phyloP scores from a whole-genome alignment of 2,888 invertebrate genomes.

The Tineola bisselliella region DNA sequence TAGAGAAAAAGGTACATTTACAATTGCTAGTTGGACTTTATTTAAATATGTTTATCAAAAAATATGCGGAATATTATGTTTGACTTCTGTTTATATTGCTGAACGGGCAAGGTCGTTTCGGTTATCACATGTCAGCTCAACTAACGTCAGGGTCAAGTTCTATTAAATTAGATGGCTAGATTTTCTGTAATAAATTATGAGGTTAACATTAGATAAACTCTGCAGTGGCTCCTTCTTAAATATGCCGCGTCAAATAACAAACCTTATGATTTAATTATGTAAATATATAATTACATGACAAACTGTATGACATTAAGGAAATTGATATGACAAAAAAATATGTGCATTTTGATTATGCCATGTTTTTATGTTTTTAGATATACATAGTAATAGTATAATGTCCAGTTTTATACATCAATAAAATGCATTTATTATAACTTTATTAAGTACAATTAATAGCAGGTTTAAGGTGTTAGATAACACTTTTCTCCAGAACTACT shows the following conservation, averaged over 20 bases:
- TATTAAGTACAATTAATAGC: too few relatives aligned
- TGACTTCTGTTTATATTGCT: slow-evolving; percentile 13
- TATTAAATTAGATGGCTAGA: slow-evolving; percentile 7
- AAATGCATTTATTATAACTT: too few relatives aligned
- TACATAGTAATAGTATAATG: too few relatives aligned
- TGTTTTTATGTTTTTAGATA: too few relatives aligned
- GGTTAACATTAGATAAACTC: background rate
- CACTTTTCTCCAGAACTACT: too few relatives aligned
- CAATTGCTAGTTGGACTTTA: background rate
- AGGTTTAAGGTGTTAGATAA: too few relatives aligned
- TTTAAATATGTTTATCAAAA: background rate
- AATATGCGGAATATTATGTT: slow-evolving; percentile 4
- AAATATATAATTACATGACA: background rate
- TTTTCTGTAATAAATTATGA: slow-evolving; percentile 12
- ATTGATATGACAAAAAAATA: background rate
- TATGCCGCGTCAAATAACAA: background rate
- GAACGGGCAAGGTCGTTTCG: slow-evolving; percentile 14
- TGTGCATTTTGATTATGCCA: too few relatives aligned
- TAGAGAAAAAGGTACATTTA: too few relatives aligned
- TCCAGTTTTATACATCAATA: too few relatives aligned
- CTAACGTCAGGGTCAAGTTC: slow-evolving; percentile 10
- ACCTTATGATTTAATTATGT: background rate
- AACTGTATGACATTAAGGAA: background rate
- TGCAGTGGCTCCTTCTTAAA: background rate
- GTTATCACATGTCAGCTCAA: slow-evolving; percentile 18